Conservation (phyloP, 2,797 vertebrate genomes). For the Catamblyrhynchus diadema region DNA sequence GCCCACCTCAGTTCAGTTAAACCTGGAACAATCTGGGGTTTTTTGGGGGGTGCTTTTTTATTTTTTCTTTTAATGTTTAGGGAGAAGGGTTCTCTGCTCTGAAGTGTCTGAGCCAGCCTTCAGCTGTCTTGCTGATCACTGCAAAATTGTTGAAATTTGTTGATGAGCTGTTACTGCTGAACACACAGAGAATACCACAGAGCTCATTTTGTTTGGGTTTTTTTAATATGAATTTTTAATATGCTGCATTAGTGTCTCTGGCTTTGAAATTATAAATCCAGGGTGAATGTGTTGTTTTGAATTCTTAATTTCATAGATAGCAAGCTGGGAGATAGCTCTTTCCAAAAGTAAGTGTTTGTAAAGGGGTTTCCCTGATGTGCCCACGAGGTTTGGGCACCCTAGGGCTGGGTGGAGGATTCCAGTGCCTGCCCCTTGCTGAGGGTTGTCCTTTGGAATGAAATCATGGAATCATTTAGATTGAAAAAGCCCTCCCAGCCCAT, state of each 20-base stretch:
- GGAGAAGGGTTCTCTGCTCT: neutral
- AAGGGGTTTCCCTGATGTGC: neutral
- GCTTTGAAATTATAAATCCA: neutral
- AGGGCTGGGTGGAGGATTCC: neutral
- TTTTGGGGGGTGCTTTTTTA: rapidly evolving
- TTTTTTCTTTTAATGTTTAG: neutral
- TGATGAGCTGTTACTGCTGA: neutral
- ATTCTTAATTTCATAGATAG: neutral
- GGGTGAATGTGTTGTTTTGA: rapidly evolving
- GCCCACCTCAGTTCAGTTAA: neutral
- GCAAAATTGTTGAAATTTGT: neutral
- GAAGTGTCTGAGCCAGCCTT: neutral
- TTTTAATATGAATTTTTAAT: neutral
- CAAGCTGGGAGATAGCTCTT: neutral
- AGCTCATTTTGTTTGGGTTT: neutral
- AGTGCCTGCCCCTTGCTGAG: neutral
- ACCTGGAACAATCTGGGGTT: neutral
- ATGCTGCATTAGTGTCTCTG: neutral
- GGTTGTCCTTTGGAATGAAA: neutral
- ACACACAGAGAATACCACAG: neutral
- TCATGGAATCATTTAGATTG: neutral
- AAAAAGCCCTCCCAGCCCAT: neutral
- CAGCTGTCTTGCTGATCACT: neutral
- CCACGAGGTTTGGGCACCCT: neutral
- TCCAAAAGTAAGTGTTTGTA: neutral